A percentile compares a stretch with the other conserved stretches of the same genome.
These are phyloP conservation scores for Uloborus plumipes DNA, from an alignment of 2,888 invertebrate genomes.

Conservation along the genomic window DNA sequence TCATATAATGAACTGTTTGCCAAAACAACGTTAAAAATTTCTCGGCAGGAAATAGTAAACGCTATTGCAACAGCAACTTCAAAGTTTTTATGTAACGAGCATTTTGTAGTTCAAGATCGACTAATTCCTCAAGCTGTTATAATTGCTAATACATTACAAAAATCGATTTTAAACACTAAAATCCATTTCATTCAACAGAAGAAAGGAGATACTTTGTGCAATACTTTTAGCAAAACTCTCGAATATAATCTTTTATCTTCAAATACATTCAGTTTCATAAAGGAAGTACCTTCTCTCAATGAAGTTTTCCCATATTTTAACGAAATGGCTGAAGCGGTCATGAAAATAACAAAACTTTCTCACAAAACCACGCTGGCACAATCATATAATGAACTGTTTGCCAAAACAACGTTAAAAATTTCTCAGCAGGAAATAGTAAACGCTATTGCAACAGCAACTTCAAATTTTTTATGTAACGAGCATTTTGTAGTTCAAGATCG, in stretches of 20 bases:
- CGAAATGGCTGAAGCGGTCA: too few relatives aligned
- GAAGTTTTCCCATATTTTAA: too few relatives aligned
- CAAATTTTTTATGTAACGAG: slow-evolving; percentile 10
- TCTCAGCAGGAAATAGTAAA: too few relatives aligned
- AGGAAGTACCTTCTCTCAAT: slow-evolving; percentile 3
- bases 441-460: neutral
- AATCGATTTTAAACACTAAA: slow-evolving; percentile 22
- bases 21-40: neutral
- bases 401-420: too few relatives aligned
- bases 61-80: slow-evolving; percentile 9
- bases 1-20: neutral
- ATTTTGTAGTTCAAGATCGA: slow-evolving; percentile 11
- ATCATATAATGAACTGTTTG: too few relatives aligned
- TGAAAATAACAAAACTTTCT: too few relatives aligned
- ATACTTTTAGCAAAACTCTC: slow-evolving; percentile 14
- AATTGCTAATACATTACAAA: slow-evolving; percentile 14
- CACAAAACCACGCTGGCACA: too few relatives aligned
- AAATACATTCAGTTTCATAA: slow-evolving; percentile 8
- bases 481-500: slow-evolving; percentile 1
- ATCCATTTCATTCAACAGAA: neutral
- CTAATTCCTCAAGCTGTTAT: slow-evolving; percentile 10
- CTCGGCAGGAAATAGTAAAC: neutral
- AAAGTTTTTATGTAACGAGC: slow-evolving; percentile 9
- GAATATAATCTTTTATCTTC: slow-evolving; percentile 29
- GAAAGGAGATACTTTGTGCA: neutral